Evolutionary conservation across 2,888 invertebrate species (phyloP).

Genomic region (Caenorhabditis auriculariae): DNA sequence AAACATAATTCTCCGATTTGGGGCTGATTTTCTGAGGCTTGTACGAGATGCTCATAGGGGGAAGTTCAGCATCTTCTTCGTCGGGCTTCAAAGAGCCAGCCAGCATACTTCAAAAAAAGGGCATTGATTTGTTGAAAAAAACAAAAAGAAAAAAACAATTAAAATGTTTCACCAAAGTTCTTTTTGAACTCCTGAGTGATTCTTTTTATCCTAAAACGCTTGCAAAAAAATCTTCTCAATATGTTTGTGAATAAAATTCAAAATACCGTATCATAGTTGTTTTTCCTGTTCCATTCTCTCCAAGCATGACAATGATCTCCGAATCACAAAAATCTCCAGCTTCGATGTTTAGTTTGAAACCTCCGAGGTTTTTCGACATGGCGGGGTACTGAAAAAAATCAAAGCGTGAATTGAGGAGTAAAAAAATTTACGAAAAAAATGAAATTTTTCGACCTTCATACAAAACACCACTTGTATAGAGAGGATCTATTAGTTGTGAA

Average conservation of each 20-base stretch:
- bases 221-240: not conserved
- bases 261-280: slow-evolving; percentile 84
- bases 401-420: no score
- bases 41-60: slow-evolving; percentile 93
- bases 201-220: not conserved
- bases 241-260: not conserved
- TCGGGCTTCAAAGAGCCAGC: slow-evolving; percentile 89
- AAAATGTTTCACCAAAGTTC: not conserved
- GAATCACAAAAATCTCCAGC: slow-evolving; percentile 97
- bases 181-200: not conserved
- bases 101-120: no score
- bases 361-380: slow-evolving; percentile 75
- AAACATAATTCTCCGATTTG: slow-evolving; percentile 80
- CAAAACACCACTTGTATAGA: not conserved
- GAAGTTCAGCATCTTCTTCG: slow-evolving; percentile 72
- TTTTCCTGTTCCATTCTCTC: slow-evolving; percentile 98
- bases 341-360: slow-evolving; percentile 78
- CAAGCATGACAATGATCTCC: slow-evolving; percentile 92
- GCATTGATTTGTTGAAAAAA: not conserved
- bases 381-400: slow-evolving; percentile 73
- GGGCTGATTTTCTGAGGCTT: slow-evolving; percentile 99
- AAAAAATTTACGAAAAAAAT: not conserved
- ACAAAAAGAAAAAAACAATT: not conserved
- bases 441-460: not conserved
- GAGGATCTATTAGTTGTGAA: not conserved